A percentile compares a stretch with the other conserved stretches of the same genome.
These are phyloP conservation scores for Tipula unca DNA, from an alignment of 2,888 invertebrate genomes.

Conservation along the genomic window DNA sequence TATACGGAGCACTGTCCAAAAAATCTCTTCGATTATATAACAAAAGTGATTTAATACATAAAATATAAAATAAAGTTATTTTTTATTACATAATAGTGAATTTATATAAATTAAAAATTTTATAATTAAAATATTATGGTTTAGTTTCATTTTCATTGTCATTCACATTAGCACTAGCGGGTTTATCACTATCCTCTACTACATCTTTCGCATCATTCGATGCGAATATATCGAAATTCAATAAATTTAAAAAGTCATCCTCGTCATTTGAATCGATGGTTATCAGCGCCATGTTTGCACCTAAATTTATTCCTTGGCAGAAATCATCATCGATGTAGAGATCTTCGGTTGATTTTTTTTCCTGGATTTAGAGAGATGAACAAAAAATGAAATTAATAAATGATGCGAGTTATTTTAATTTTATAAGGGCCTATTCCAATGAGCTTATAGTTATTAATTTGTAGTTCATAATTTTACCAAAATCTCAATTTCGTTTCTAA, in stretches of 20 bases:
- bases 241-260: slow-evolving; percentile 23
- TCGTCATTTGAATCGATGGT: slow-evolving; percentile 20
- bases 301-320: slow-evolving; percentile 27
- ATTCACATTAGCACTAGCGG: not conserved
- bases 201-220: no score
- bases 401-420: no score
- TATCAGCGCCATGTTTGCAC: slow-evolving; percentile 27
- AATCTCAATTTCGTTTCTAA: no score
- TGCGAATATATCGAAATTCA: slow-evolving; percentile 24
- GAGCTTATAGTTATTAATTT: no score
- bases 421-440: no score
- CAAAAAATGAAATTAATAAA: not conserved
- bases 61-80: not conserved
- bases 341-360: slow-evolving; percentile 49
- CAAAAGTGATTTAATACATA: not conserved
- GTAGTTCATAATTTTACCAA: no score
- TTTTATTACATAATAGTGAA: not conserved
- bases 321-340: slow-evolving; percentile 49
- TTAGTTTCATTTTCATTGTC: not conserved
- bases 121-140: not conserved
- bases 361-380: slow-evolving; percentile 33
- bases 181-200: not conserved
- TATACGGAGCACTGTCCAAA: slow-evolving; percentile 19
- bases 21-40: slow-evolving; percentile 22
- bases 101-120: not conserved